These are phyloP conservation scores for Dryocosmus kuriphilus DNA, from an alignment of 2,888 invertebrate species.

Conservation along the genomic window DNA sequence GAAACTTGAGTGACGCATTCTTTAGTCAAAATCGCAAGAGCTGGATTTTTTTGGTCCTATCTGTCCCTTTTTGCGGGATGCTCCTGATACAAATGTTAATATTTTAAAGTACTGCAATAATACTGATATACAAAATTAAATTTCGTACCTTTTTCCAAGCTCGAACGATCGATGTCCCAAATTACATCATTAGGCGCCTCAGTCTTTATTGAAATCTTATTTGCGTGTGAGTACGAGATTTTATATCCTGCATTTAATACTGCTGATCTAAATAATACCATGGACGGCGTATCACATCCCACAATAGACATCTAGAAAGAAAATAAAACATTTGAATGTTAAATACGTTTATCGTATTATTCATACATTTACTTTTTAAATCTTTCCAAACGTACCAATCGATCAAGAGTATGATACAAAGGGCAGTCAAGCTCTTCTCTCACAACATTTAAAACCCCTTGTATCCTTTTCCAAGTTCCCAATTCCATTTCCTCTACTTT, in stretches of 20 bases:
- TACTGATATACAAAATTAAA: neutral
- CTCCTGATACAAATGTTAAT: slow-evolving; percentile 56
- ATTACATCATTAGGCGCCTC: slow-evolving; percentile 90
- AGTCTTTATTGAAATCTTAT: slow-evolving; percentile 93
- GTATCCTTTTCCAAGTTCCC: slow-evolving; percentile 86
- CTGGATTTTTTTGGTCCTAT: slow-evolving; percentile 79
- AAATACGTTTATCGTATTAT: slow-evolving; percentile 17
- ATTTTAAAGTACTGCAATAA: slow-evolving; percentile 6
- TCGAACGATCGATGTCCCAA: slow-evolving; percentile 96
- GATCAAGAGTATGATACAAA: slow-evolving; percentile 91
- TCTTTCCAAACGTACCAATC: slow-evolving; percentile 73
- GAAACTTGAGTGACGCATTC: slow-evolving; percentile 78
- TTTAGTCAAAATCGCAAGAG: slow-evolving; percentile 80
- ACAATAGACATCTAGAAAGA: slow-evolving; percentile 69
- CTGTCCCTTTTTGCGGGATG: slow-evolving; percentile 85
- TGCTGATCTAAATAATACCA: slow-evolving; percentile 86
- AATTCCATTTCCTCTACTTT: slow-evolving; percentile 75
- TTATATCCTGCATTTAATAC: slow-evolving; percentile 92
- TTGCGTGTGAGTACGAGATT: slow-evolving; percentile 95
- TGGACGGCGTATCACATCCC: slow-evolving; percentile 69
- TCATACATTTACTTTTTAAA: neutral
- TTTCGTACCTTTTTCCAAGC: slow-evolving; percentile 83
- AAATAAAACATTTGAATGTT: no score
- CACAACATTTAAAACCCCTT: slow-evolving; percentile 89
- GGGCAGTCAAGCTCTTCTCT: slow-evolving; percentile 93